Evolutionary conservation across 2,113 vertebrate genomes (phyloP), one percentile per base, ranked within the genome.

Genomic region (Macroglossus sobrinus): DNA sequence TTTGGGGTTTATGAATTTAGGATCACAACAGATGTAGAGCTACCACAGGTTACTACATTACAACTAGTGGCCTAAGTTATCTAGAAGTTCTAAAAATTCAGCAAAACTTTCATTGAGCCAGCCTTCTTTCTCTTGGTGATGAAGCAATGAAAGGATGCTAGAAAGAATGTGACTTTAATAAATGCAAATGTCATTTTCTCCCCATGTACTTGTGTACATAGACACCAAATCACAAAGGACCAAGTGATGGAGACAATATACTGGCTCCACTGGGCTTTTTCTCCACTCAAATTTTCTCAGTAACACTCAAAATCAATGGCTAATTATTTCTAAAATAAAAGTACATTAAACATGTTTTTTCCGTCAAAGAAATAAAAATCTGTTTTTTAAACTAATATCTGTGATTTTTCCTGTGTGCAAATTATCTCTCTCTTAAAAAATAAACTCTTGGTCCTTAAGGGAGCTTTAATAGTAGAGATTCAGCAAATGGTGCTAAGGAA

Each of bases 131-230:
- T 30, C 63, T 24, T 35, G 55, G 14, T 59, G 59, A 78, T 8
- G 33, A 57, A 85, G 40, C 30, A 19, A 22, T 19, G n/a, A 7
- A 76, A 75, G 30, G 5, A 33, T 9, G 35, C 59, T 57, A 53
- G 75, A 28, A 76, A 50, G 45, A 69, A 12, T 38, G 33, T 22
- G 50, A 61, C 5, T 81, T 38, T 59, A 35, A 45, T 55, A 50
- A 40, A 53, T 8, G 40, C 21, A 33, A 40, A 84, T 93, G 63
- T 26, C 5, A n/a, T 61, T 63, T 79, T 63, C 24, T 64, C n/a
- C 19, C n/a, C 0, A 0, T 19, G 30, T 38, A n/a, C 1, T 4
- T 15, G 7, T 55, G 45, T 5, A 19, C 24, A 18, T 21, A 30
- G 81, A 21, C 35, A 47, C 24, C 64, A 43, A 75, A 15, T 66